phyloP scores from a whole-genome alignment of 2,113 vertebrate genomes.

The Cyanistes caeruleus region DNA sequence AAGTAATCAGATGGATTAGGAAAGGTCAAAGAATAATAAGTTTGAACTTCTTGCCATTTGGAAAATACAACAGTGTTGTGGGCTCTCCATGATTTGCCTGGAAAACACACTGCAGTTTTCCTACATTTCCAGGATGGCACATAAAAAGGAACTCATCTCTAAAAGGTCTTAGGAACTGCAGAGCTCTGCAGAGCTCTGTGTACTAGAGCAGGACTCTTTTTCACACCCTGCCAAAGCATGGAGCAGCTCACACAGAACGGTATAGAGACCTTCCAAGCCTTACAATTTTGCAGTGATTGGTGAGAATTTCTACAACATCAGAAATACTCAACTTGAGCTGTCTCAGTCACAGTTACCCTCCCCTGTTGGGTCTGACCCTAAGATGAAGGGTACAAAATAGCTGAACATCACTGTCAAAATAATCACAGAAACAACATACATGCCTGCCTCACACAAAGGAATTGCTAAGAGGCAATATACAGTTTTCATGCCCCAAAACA shows the following conservation, averaged over 20 bases:
- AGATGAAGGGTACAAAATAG: not conserved
- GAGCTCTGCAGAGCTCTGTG: not conserved
- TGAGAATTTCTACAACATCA: not conserved
- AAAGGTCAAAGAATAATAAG: not conserved
- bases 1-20: not conserved
- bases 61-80: not conserved
- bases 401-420: fast-evolving
- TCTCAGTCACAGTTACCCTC: not conserved
- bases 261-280: not conserved
- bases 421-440: not conserved
- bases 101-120: not conserved
- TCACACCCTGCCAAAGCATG: not conserved
- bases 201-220: not conserved
- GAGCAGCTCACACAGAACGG: not conserved
- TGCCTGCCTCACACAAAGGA: not conserved
- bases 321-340: not conserved
- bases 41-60: not conserved
- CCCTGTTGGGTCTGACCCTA: not conserved
- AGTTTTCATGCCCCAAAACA: not conserved
- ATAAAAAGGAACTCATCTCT: not conserved
- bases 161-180: not conserved
- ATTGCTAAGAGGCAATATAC: not conserved
- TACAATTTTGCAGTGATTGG: not conserved
- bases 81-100: not conserved
- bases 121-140: not conserved